These are phyloP conservation scores for Athene noctua DNA, from an alignment of 2,113 vertebrate genomes.

Conservation along the genomic window DNA sequence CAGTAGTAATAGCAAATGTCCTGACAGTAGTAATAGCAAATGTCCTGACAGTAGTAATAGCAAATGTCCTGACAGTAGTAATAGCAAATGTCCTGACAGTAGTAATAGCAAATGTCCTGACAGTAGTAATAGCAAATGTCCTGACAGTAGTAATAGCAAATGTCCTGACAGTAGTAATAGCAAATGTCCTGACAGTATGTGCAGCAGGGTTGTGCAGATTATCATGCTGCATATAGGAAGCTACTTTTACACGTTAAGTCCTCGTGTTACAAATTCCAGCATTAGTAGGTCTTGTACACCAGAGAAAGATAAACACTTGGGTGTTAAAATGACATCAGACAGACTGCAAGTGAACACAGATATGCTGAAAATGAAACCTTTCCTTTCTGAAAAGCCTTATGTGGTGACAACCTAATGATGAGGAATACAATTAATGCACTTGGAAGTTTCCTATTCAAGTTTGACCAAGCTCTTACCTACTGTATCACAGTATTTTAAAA, in stretches of 20 bases:
- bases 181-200: rapidly evolving
- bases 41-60: background rate
- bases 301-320: background rate
- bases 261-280: background rate
- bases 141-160: background rate
- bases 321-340: background rate
- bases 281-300: background rate
- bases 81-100: background rate
- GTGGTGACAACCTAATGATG: rapidly evolving
- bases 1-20: background rate
- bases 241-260: background rate
- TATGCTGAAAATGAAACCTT: background rate
- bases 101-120: background rate
- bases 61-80: background rate
- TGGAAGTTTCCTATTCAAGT: background rate
- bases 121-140: background rate
- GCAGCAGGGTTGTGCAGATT: no score
- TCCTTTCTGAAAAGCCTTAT: background rate
- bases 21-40: background rate
- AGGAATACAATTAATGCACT: background rate
- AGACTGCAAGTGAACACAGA: background rate
- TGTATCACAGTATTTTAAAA: background rate
- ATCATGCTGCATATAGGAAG: background rate
- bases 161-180: background rate
- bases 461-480: background rate